Conservation (phyloP, 2,888 invertebrate species). For the Tuta absoluta region DNA sequence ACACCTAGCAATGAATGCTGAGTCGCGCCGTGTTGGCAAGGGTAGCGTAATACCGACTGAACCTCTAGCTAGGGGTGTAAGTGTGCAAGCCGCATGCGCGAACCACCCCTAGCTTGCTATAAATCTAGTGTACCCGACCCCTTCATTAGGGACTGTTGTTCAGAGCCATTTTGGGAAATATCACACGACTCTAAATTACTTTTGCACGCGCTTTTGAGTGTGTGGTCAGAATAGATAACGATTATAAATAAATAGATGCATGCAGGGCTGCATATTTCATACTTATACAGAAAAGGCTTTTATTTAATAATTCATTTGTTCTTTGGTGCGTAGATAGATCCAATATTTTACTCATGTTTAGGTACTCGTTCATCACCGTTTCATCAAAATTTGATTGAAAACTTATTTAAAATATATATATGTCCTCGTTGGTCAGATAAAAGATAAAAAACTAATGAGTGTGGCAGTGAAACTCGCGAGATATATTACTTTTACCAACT, state of each 20-base stretch:
- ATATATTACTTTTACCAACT: background rate
- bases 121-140: conserved; percentile 7
- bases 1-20: no score
- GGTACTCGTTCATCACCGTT: no score
- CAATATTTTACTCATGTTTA: no score
- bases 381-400: no score
- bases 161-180: background rate
- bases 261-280: background rate
- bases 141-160: conserved; percentile 8
- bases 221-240: conserved; percentile 7
- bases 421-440: no score
- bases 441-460: no score
- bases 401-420: no score
- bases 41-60: no score
- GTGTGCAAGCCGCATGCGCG: conserved; percentile 20
- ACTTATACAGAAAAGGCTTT: no score
- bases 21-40: no score
- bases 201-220: conserved; percentile 1
- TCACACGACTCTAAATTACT: background rate
- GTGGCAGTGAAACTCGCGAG: background rate
- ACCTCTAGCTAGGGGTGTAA: background rate
- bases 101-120: conserved; percentile 7
- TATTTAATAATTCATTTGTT: no score
- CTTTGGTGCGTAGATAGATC: no score
- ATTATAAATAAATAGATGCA: background rate